phyloP scores from a whole-genome alignment of 2,113 vertebrate species.

The Cynocephalus volans region DNA sequence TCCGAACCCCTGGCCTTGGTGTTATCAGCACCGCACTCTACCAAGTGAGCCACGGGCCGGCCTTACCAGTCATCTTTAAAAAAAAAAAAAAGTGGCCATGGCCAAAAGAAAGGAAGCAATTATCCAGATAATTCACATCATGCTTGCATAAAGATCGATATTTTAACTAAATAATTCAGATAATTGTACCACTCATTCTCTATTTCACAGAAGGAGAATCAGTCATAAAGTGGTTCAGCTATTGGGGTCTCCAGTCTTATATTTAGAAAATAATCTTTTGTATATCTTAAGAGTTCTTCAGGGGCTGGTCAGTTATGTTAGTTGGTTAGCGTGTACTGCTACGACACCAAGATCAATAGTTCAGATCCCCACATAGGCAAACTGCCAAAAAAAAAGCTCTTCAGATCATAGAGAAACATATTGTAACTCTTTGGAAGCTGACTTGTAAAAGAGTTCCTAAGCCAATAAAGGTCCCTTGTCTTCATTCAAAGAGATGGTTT shows the following conservation, averaged over 20 bases:
- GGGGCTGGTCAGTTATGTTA: neutral
- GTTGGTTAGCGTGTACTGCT: too few relatives aligned
- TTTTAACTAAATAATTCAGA: neutral
- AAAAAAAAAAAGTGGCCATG: neutral
- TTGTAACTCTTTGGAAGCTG: neutral
- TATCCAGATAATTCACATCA: neutral
- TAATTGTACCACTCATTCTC: neutral
- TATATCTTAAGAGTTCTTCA: neutral
- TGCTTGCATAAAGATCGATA: neutral
- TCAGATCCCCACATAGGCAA: too few relatives aligned
- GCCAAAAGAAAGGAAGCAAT: neutral
- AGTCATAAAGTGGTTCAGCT: neutral
- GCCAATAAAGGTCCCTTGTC: constrained; percentile 36
- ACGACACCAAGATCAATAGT: too few relatives aligned
- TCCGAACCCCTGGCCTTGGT: too few relatives aligned
- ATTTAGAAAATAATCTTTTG: constrained; percentile 17
- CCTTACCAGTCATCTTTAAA: too few relatives aligned
- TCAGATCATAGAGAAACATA: constrained; percentile 12
- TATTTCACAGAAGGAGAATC: neutral
- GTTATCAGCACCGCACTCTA: too few relatives aligned
- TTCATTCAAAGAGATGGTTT: constrained; percentile 16
- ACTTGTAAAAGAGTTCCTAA: neutral
- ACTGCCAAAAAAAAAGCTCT: neutral
- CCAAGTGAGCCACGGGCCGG: too few relatives aligned
- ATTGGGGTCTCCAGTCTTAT: neutral